Conservation (phyloP, 2,113 vertebrate genomes). For the Mixornis gularis region DNA sequence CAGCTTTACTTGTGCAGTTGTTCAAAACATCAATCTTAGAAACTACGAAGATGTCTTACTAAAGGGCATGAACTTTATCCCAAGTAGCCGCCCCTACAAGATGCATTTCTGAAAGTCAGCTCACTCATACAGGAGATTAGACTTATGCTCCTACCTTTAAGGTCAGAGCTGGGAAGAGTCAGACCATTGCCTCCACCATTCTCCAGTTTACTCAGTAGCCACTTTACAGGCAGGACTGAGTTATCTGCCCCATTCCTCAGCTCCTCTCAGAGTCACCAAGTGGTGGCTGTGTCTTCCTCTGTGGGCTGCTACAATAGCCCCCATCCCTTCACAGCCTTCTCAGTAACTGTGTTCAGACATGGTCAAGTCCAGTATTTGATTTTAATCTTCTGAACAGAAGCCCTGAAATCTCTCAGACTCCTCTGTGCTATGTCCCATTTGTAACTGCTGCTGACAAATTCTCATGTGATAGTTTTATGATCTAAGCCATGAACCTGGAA, state of each 20-base stretch:
- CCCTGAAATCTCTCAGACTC: background rate
- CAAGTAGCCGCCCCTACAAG: background rate
- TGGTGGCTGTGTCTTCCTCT: background rate
- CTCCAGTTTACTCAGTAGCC: background rate
- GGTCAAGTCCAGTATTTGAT: background rate
- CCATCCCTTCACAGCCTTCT: background rate
- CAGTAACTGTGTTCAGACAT: background rate
- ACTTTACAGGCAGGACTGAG: background rate
- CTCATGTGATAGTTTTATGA: constrained; percentile 38
- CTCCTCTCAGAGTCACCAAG: background rate
- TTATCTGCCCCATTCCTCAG: background rate
- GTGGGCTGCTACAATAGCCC: background rate
- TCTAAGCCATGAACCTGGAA: constrained; percentile 25
- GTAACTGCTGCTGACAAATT: constrained; percentile 37
- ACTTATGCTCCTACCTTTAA: background rate
- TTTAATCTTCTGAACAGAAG: constrained; percentile 33
- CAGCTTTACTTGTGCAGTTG: background rate
- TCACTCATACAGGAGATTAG: background rate
- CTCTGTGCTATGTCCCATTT: constrained; percentile 15
- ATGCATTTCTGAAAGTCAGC: background rate
- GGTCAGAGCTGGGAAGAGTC: background rate
- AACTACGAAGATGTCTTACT: background rate
- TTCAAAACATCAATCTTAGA: background rate
- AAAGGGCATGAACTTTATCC: background rate
- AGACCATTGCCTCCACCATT: background rate